Conservation (phyloP, 92 coral and sea anemone species). For the Actinostola sp. region DNA sequence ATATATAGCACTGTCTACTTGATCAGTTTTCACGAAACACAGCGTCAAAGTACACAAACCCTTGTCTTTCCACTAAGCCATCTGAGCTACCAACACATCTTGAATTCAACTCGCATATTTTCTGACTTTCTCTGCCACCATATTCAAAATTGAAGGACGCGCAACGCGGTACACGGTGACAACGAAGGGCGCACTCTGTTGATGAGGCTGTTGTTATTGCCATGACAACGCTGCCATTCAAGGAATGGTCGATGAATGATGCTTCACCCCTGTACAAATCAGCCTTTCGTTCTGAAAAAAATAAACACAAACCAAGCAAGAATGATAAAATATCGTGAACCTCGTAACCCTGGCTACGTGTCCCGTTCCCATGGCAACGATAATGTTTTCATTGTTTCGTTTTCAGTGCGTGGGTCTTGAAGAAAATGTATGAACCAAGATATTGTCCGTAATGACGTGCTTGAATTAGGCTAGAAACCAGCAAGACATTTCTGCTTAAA, state of each 20-base stretch:
- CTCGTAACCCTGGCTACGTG: too few species aligned
- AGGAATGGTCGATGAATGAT: conserved; percentile 21
- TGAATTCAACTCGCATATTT: conserved; percentile 49
- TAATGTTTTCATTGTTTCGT: too few species aligned
- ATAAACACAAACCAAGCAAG: too few species aligned
- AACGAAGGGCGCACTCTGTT: conserved; percentile 62
- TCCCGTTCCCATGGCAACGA: too few species aligned
- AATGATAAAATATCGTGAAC: too few species aligned
- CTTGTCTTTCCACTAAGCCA: conserved; percentile 30
- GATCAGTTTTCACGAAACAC: not conserved
- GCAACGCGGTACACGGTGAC: conserved; percentile 50
- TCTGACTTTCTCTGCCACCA: conserved; percentile 1
- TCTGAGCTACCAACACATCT: conserved; percentile 9
- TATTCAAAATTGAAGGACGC: conserved; percentile 59
- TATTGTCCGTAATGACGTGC: too few species aligned
- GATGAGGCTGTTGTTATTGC: conserved; percentile 31
- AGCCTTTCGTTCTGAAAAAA: conserved; percentile 34
- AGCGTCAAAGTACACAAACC: conserved; percentile 49
- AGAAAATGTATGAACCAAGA: too few species aligned
- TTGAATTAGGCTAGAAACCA: too few species aligned
- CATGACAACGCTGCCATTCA: conserved; percentile 40
- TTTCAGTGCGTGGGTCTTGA: too few species aligned
- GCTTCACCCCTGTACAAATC: conserved; percentile 4
- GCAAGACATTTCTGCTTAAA: too few species aligned
- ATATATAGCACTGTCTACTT: not conserved